Percentiles rank a stretch among this genome's conserved stretches.
Evolutionary conservation across 2,888 invertebrate species (phyloP).

Genomic region (Nyleta sp.): DNA sequence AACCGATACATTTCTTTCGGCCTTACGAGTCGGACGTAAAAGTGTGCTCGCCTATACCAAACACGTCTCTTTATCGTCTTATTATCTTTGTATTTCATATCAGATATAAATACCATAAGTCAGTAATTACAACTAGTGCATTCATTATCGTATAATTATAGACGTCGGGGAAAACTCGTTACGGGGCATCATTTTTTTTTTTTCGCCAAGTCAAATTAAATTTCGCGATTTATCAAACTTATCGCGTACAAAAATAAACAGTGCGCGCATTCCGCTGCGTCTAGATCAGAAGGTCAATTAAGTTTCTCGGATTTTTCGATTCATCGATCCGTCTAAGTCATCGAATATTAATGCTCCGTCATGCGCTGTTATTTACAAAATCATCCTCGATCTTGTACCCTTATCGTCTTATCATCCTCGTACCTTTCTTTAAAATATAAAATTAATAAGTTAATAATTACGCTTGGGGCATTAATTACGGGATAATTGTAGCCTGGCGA

Average conservation of each 20-base stretch:
- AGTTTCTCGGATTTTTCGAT: conserved; percentile 25
- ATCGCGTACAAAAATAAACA: background rate
- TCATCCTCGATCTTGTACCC: conserved; percentile 24
- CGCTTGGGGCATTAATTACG: conserved; percentile 32
- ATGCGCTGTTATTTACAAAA: conserved; percentile 26
- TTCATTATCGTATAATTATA: conserved; percentile 40
- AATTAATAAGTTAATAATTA: conserved; percentile 60
- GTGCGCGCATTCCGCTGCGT: background rate
- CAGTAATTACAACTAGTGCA: conserved; percentile 39
- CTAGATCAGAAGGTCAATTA: conserved; percentile 29
- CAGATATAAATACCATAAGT: conserved; percentile 27
- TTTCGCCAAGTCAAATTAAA: conserved; percentile 8
- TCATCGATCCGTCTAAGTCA: conserved; percentile 19
- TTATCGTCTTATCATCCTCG: conserved; percentile 47
- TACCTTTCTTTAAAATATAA: conserved; percentile 27
- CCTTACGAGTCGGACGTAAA: no score
- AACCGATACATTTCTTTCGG: no score
- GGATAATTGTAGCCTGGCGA: conserved; percentile 35
- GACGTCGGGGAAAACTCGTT: conserved; percentile 28
- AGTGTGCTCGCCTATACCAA: background rate
- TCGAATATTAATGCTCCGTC: conserved; percentile 42
- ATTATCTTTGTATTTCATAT: conserved; percentile 19
- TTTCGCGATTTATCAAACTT: conserved; percentile 17
- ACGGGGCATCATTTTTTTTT: conserved; percentile 16
- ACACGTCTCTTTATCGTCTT: no score